phyloP scores from a whole-genome alignment of 1,140 invertebrate genomes.

The Drosophila arizonae region DNA sequence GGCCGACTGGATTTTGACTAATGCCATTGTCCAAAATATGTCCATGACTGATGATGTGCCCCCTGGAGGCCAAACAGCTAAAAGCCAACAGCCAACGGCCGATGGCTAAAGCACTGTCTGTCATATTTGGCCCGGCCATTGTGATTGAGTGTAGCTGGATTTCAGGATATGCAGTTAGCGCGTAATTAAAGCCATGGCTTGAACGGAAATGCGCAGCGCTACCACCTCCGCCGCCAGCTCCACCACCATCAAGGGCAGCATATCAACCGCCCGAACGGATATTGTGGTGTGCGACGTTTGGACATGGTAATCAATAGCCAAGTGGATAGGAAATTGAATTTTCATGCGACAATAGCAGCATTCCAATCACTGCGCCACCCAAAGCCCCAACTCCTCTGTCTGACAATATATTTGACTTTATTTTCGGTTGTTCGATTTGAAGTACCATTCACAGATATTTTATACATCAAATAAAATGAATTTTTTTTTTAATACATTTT shows the following conservation, averaged over 20 bases:
- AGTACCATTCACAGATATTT: background rate
- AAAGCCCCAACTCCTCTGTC: background rate
- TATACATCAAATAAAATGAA: background rate
- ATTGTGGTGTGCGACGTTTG: constrained; percentile 38
- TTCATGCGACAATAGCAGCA: constrained; percentile 40
- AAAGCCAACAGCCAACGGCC: background rate
- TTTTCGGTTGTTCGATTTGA: background rate
- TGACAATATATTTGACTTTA: constrained; percentile 8
- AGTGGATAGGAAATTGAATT: constrained; percentile 76
- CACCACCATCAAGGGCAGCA: background rate
- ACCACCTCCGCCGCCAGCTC: background rate
- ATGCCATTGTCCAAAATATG: constrained; percentile 77
- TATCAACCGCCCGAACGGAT: constrained; percentile 39
- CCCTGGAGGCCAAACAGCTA: constrained; percentile 2
- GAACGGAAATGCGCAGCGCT: constrained; percentile 64
- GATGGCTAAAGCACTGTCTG: constrained; percentile 37
- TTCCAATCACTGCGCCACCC: constrained; percentile 7
- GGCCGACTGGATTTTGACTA: constrained; percentile 48
- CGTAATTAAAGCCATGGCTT: constrained; percentile 71
- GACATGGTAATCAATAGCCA: constrained; percentile 65
- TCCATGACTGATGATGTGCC: constrained; percentile 71
- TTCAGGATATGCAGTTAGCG: constrained; percentile 54
- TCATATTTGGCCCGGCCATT: constrained; percentile 66
- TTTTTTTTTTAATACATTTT: background rate
- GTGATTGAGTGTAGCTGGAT: constrained; percentile 52